Evolutionary conservation across 2,888 invertebrate genomes (phyloP).

Genomic region (Ormia ochracea): DNA sequence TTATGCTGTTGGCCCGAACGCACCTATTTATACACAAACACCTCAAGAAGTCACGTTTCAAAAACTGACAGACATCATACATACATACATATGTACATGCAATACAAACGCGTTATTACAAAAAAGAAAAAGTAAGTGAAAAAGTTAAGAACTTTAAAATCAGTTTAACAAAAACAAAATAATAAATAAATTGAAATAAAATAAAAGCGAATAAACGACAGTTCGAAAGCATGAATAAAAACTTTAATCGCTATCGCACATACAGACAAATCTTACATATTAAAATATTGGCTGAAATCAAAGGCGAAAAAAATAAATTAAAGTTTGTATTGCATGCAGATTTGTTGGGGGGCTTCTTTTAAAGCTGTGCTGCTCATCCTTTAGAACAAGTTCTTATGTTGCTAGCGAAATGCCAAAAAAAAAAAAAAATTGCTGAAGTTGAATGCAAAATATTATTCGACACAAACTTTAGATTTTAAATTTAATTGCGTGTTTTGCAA

Average conservation of each 20-base stretch:
- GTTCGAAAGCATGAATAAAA: slow-evolving; percentile 40
- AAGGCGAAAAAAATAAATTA: slow-evolving; percentile 3
- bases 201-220: slow-evolving; percentile 25
- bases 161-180: slow-evolving; percentile 9
- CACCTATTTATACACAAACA: slow-evolving; percentile 69
- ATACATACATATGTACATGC: too few species aligned
- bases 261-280: slow-evolving; percentile 22
- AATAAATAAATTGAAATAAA: background rate
- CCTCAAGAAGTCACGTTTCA: slow-evolving; percentile 53
- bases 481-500: slow-evolving; percentile 21
- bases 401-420: background rate
- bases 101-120: slow-evolving; percentile 52
- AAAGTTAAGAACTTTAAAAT: slow-evolving; percentile 53
- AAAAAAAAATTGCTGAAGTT: too few species aligned
- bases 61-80: slow-evolving; percentile 45
- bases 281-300: slow-evolving; percentile 11
- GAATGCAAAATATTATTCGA: background rate
- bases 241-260: background rate
- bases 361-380: slow-evolving; percentile 20
- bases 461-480: background rate
- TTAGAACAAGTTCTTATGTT: slow-evolving; percentile 42
- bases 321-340: background rate
- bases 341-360: slow-evolving; percentile 60
- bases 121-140: slow-evolving; percentile 58
- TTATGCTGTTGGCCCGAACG: slow-evolving; percentile 65